Base-by-base conservation (phyloP, 92 coral and sea anemone genomes). In the Bergia puertoricense region DNA sequence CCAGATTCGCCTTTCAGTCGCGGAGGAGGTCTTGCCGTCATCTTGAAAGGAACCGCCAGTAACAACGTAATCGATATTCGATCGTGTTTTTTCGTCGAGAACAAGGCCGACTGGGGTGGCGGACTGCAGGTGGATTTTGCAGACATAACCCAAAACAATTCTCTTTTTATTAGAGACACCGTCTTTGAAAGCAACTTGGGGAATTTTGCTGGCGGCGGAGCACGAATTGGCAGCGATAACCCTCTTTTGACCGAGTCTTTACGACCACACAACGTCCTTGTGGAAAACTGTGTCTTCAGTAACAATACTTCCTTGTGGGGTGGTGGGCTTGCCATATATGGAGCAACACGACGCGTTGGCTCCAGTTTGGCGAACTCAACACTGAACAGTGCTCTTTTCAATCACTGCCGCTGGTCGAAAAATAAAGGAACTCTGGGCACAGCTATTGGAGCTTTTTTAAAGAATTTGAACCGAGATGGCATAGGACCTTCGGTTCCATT, bases 71-170 rank as follows among this genome's bases (percentile, higher is more conserved):
- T 96, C 69, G 50, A 82, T 23, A 90, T 96, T 74, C 89, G 86
- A 20, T 93, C 95, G 22, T 93, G 92, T 86, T 45, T 48, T 36
- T 95, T 96, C 81, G 76, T 72, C 82, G 88, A 81, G 48, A 96
- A 96, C 85, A 88, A 88, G 46, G 99, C 99, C 0, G 91, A 86
- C 3, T 95, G 96, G 94, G 99, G 99, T 15, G 99, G 99, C 1
- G 99, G 98, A 1, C 77, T 93, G 77, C 92, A 88, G 38, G 92
- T 91, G 23, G 95, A 95, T 56, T 93, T 93, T 79, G 45, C 91
- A 8, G 94, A 86, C 39, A 10, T 46, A 56, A 90, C 85, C 4
- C 91, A 92, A 81, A 92, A 91, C 65, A 95, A 95, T 71, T 85
- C 88, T 38, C 82, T 96, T 20, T 66, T 54, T 14, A 91, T 97